phyloP scores from a whole-genome alignment of 2,797 vertebrate species.

The Euphonia xanthogaster region DNA sequence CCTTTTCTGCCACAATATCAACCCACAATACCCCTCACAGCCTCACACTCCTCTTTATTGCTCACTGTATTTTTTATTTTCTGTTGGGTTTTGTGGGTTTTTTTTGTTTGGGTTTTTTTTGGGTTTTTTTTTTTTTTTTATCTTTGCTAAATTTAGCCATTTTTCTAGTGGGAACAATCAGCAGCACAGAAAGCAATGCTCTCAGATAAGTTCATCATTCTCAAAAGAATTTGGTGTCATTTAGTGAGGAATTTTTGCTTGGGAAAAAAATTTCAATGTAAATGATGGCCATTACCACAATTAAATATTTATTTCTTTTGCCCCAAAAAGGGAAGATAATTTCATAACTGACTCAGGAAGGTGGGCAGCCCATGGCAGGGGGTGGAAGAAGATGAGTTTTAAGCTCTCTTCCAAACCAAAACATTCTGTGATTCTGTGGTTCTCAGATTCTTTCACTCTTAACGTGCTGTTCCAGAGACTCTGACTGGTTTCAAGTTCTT shows the following conservation, averaged over 20 bases:
- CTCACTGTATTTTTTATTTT: background rate
- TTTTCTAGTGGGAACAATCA: background rate
- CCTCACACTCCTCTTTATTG: background rate
- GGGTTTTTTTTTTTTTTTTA: background rate
- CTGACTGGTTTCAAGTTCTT: background rate
- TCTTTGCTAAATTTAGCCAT: constrained; percentile 34
- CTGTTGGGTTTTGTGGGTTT: background rate
- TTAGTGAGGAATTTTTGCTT: background rate
- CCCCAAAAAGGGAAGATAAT: background rate
- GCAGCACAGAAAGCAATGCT: background rate
- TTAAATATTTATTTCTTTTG: constrained; percentile 3
- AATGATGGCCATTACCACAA: constrained; percentile 15
- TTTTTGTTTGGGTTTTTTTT: background rate
- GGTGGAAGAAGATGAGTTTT: background rate
- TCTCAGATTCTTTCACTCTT: background rate
- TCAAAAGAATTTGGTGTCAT: constrained; percentile 32
- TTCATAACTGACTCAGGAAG: background rate
- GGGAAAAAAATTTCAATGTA: constrained; percentile 25
- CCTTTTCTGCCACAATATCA: background rate
- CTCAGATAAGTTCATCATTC: constrained; percentile 18
- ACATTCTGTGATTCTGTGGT: background rate
- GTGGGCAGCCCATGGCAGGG: background rate
- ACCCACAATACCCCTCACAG: background rate
- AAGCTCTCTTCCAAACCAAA: background rate
- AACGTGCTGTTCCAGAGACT: accelerated